These are phyloP conservation scores for Bujurquina vittata DNA, from an alignment of 2,113 vertebrate species.

Conservation along the genomic window DNA sequence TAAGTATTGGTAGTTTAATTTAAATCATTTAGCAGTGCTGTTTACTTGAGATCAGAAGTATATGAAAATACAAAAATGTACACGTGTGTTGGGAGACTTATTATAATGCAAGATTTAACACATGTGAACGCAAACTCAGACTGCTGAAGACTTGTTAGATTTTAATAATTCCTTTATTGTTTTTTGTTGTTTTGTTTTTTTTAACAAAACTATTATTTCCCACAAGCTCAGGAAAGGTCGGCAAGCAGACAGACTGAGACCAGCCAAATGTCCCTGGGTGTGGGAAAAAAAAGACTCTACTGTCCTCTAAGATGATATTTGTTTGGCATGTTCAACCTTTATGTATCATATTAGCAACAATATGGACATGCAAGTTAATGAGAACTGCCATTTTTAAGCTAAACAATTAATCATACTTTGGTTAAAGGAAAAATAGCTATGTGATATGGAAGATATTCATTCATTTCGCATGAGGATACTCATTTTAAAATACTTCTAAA, in stretches of 20 bases:
- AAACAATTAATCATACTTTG: background rate
- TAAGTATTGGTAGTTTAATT: no score
- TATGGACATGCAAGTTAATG: background rate
- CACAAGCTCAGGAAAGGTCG: background rate
- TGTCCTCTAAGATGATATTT: background rate
- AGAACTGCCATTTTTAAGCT: background rate
- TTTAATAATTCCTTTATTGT: no score
- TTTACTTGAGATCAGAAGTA: no score
- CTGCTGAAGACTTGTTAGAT: background rate
- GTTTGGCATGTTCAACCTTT: background rate
- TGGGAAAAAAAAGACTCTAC: background rate
- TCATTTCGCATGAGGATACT: background rate
- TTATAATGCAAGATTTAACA: no score
- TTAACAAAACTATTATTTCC: background rate
- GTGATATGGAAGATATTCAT: background rate
- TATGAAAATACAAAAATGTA: no score
- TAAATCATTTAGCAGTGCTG: no score
- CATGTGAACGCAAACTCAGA: background rate
- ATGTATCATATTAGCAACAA: background rate
- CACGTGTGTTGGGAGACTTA: no score
- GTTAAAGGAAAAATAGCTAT: background rate
- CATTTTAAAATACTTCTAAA: background rate
- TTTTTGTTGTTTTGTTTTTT: background rate
- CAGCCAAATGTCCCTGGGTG: background rate
- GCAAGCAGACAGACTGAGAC: background rate